These are phyloP conservation scores for Okamejei kenojei DNA, from an alignment of 2,797 vertebrate species.

Conservation along the genomic window DNA sequence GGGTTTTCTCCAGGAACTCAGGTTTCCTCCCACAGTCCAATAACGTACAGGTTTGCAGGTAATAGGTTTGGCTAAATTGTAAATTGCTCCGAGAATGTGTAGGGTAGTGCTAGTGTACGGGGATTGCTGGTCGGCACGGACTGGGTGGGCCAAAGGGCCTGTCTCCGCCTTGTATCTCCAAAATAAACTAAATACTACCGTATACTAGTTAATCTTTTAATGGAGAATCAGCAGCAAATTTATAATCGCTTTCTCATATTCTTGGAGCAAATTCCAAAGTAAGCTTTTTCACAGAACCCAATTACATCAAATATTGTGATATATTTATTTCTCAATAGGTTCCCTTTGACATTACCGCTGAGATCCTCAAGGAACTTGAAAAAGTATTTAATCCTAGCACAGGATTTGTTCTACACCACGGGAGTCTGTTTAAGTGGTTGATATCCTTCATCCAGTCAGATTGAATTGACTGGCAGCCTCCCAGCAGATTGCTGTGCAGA, in stretches of 20 bases:
- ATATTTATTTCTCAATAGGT: slow-evolving; percentile 51
- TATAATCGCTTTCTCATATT: neutral
- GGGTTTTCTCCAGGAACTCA: no score
- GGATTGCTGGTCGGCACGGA: no score
- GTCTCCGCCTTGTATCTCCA: no score
- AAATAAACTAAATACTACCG: no score
- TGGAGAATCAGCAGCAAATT: neutral
- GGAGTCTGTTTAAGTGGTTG: slow-evolving; percentile 62
- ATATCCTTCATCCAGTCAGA: slow-evolving; percentile 48
- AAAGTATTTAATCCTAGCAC: slow-evolving; percentile 65
- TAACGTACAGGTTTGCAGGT: no score
- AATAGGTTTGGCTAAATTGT: no score
- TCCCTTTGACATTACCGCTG: slow-evolving; percentile 61
- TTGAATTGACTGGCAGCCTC: neutral
- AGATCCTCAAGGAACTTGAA: slow-evolving; percentile 59
- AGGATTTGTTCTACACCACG: slow-evolving; percentile 57
- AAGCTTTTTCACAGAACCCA: neutral
- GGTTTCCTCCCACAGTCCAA: no score
- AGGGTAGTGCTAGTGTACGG: no score
- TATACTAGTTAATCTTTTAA: neutral
- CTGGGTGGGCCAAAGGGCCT: no score
- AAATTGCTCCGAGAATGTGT: no score
- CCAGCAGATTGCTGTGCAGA: neutral
- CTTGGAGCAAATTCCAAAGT: neutral
- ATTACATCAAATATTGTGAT: neutral